These are phyloP conservation scores for Guaruba guarouba DNA, from an alignment of 2,113 vertebrate species.

Conservation along the genomic window DNA sequence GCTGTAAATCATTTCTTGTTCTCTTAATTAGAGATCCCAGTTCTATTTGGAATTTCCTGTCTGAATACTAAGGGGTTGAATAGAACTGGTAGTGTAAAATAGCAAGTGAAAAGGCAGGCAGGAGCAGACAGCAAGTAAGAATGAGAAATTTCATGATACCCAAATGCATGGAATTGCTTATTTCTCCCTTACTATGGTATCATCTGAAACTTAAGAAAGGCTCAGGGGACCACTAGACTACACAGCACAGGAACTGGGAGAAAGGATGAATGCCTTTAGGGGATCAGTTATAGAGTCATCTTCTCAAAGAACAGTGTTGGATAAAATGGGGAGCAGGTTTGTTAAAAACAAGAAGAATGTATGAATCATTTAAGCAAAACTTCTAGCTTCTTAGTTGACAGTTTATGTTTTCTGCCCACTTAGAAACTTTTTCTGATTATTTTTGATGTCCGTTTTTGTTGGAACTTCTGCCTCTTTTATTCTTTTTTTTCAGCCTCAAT, in stretches of 20 bases:
- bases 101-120: not conserved
- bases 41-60: conserved; percentile 11
- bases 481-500: not conserved
- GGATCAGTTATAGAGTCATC: not conserved
- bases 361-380: not conserved
- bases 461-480: not conserved
- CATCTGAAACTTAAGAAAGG: not conserved
- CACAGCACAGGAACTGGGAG: not conserved
- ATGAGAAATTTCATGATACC: not conserved
- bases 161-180: not conserved
- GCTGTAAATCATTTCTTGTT: not conserved
- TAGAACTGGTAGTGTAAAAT: not conserved
- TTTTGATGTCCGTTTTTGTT: not conserved
- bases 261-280: not conserved
- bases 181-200: not conserved
- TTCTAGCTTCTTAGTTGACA: not conserved
- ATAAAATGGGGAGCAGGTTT: not conserved
- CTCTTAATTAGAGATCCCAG: not conserved
- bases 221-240: not conserved
- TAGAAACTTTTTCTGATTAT: not conserved
- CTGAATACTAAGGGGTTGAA: not conserved
- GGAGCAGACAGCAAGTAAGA: not conserved
- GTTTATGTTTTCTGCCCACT: not conserved
- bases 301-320: not conserved
- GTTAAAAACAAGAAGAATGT: not conserved